Conservation (phyloP, 2,888 invertebrate species). For the Helobdella robusta region DNA sequence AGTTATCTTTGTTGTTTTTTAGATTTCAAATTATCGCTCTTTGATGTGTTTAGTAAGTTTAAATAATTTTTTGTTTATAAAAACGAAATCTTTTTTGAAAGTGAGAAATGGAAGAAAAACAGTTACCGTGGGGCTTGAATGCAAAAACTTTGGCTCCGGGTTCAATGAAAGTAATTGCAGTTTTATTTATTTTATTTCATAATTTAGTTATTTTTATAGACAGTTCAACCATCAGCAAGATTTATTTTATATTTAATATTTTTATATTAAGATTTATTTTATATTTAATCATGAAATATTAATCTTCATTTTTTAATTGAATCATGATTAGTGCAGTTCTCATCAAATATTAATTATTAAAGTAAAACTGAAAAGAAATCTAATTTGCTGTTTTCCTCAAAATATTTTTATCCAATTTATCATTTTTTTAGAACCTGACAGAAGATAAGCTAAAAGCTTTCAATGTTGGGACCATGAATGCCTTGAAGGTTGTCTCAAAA, state of each 20-base stretch:
- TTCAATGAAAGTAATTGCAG: constrained; percentile 33
- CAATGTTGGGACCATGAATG: constrained; percentile 43
- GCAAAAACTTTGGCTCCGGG: constrained; percentile 32
- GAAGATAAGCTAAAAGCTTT: constrained; percentile 45
- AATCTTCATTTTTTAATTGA: background rate
- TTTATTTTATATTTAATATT: background rate
- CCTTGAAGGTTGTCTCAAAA: constrained; percentile 43
- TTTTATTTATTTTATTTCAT: background rate
- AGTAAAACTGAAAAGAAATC: background rate
- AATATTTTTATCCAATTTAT: constrained; percentile 3
- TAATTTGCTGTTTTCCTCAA: background rate
- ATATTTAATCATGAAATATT: background rate
- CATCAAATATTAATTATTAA: background rate
- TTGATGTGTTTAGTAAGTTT: too few relatives aligned
- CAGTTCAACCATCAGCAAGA: background rate
- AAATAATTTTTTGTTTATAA: too few relatives aligned
- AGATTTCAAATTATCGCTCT: too few relatives aligned
- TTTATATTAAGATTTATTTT: background rate
- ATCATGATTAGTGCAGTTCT: too few relatives aligned
- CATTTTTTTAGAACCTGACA: constrained; percentile 37
- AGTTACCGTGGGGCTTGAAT: constrained; percentile 35
- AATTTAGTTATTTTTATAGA: too few relatives aligned
- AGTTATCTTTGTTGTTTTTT: too few relatives aligned
- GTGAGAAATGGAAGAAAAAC: constrained; percentile 16
- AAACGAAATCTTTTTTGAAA: too few relatives aligned